These are phyloP conservation scores for Diplodus puntazzo DNA, from an alignment of 2,797 vertebrate species.

Conservation along the genomic window DNA sequence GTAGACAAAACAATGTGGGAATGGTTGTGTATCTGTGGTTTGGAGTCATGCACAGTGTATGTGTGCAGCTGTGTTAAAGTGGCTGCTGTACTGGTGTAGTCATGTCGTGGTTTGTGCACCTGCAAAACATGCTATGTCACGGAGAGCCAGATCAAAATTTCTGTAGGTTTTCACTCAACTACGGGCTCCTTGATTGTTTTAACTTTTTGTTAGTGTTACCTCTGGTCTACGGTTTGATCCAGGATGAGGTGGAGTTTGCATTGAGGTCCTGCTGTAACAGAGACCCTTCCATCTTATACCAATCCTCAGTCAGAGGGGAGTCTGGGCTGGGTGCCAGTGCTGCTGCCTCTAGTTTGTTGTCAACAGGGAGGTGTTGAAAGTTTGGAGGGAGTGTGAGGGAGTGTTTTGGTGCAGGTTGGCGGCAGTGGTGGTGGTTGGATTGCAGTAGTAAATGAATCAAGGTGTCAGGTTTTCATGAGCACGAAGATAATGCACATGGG, in stretches of 20 bases:
- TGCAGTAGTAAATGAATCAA: slow-evolving; percentile 74
- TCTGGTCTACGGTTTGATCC: slow-evolving; percentile 92
- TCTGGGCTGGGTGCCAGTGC: slow-evolving; percentile 88
- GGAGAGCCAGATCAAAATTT: slow-evolving; percentile 52
- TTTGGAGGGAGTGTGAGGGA: slow-evolving; percentile 79
- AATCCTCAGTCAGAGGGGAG: slow-evolving; percentile 88
- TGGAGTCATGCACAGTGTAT: slow-evolving; percentile 54
- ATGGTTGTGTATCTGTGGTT: slow-evolving; percentile 57
- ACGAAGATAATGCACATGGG: slow-evolving; percentile 62
- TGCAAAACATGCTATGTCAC: slow-evolving; percentile 62
- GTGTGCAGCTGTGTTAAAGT: slow-evolving; percentile 57
- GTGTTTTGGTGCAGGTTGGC: slow-evolving; percentile 82
- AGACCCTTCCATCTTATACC: slow-evolving; percentile 90
- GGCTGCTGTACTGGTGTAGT: slow-evolving; percentile 24
- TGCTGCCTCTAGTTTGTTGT: slow-evolving; percentile 83
- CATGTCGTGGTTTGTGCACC: slow-evolving; percentile 23
- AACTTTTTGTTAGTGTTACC: slow-evolving; percentile 75
- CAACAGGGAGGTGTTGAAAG: slow-evolving; percentile 75
- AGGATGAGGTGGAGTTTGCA: slow-evolving; percentile 92
- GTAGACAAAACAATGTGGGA: slow-evolving; percentile 64
- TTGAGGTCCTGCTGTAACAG: slow-evolving; percentile 93
- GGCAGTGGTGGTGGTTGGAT: slow-evolving; percentile 75
- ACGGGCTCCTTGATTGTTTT: slow-evolving; percentile 35
- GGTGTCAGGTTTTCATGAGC: slow-evolving; percentile 72
- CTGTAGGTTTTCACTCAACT: slow-evolving; percentile 27